These are phyloP conservation scores for Chrysoperla carnea DNA, from an alignment of 1,140 invertebrate species.

Conservation along the genomic window DNA sequence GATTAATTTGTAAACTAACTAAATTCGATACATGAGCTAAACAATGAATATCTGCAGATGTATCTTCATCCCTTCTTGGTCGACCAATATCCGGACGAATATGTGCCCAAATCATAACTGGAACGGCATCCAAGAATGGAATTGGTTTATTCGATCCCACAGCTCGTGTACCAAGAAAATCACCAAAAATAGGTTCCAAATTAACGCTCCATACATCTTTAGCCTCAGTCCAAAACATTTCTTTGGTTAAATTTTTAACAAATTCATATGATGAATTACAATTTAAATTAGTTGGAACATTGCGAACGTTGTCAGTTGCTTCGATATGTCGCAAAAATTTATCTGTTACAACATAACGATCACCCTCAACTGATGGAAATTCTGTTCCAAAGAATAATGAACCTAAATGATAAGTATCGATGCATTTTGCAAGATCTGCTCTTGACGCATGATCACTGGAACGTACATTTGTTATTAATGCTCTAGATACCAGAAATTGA, in stretches of 20 bases:
- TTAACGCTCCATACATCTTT: constrained; percentile 76
- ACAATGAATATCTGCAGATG: constrained; percentile 39
- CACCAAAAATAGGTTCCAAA: constrained; percentile 81
- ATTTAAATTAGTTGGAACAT: constrained; percentile 12
- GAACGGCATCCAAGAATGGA: constrained; percentile 80
- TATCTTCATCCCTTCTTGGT: constrained; percentile 1
- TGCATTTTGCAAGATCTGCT: constrained; percentile 49
- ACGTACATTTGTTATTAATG: constrained; percentile 62
- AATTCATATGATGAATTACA: constrained; percentile 10
- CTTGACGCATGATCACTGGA: constrained; percentile 46
- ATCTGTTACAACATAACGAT: constrained; percentile 50
- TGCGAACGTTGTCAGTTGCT: constrained; percentile 28
- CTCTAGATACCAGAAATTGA: constrained; percentile 63
- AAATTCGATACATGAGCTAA: constrained; percentile 59
- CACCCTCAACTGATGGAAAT: constrained; percentile 47
- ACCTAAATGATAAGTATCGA: constrained; percentile 53
- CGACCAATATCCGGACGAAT: constrained; percentile 19
- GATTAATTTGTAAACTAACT: constrained; percentile 74
- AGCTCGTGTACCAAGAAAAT: constrained; percentile 68
- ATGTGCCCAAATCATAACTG: constrained; percentile 64
- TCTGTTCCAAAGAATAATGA: constrained; percentile 52
- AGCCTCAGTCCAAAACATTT: constrained; percentile 65
- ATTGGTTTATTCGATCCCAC: constrained; percentile 52
- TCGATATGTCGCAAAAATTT: constrained; percentile 57
- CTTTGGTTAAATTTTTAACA: constrained; percentile 27